phyloP scores from a whole-genome alignment of 2,797 vertebrate species.

The Melanogrammus aeglefinus region DNA sequence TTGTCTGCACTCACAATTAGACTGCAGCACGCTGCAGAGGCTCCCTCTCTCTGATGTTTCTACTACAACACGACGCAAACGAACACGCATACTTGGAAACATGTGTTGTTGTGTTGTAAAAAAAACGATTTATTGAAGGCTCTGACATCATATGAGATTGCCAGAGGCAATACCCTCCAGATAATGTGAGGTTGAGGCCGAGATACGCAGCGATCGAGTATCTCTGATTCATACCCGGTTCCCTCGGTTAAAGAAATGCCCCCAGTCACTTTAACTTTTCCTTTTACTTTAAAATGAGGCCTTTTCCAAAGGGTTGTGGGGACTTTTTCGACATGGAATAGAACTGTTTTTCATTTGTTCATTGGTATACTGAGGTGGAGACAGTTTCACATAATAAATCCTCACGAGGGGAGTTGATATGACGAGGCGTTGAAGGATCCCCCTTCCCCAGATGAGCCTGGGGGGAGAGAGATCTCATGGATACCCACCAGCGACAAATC shows the following conservation, averaged over 20 bases:
- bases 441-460: background rate
- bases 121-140: background rate
- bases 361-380: background rate
- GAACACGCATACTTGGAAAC: slow-evolving; percentile 26
- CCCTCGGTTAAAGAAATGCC: background rate
- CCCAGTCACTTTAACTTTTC: background rate
- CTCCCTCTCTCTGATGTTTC: slow-evolving; percentile 43
- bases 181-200: background rate
- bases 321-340: background rate
- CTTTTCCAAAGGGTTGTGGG: background rate
- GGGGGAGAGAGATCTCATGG: background rate
- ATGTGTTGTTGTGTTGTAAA: background rate
- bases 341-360: background rate
- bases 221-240: background rate
- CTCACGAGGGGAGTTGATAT: background rate
- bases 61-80: slow-evolving; percentile 28
- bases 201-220: background rate
- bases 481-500: background rate
- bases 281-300: too few species aligned
- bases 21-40: slow-evolving; percentile 47
- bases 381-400: background rate
- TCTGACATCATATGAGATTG: background rate
- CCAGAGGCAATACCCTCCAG: background rate
- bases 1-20: slow-evolving; percentile 60
- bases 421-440: background rate